Evolutionary conservation across 64 coral and sea anemone species (phyloP).

Genomic region (Stichodactyla helianthus): DNA sequence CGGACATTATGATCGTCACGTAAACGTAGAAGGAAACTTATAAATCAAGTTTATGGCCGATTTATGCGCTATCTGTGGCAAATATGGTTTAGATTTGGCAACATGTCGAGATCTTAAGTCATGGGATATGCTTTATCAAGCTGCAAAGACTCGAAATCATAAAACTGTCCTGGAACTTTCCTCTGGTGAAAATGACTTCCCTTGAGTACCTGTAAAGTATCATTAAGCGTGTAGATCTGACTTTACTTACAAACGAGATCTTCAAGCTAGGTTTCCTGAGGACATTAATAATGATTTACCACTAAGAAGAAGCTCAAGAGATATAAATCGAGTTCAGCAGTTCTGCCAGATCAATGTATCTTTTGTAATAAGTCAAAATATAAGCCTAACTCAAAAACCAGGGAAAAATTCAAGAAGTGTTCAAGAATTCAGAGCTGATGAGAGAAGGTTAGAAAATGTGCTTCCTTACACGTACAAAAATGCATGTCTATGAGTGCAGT

Average conservation of each 20-base stretch:
- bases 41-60: background rate
- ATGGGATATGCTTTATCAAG: constrained; percentile 30
- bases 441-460: constrained; percentile 44
- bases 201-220: constrained; percentile 49
- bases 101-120: constrained; percentile 39
- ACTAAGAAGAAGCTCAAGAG: background rate
- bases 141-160: constrained; percentile 21
- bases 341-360: constrained; percentile 31
- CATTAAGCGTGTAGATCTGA: constrained; percentile 48
- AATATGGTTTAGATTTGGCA: background rate
- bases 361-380: constrained; percentile 52
- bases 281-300: background rate
- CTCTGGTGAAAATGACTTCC: constrained; percentile 45
- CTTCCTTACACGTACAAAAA: constrained; percentile 13
- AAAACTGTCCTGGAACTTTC: constrained; percentile 31
- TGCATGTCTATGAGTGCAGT: constrained; percentile 44
- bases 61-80: background rate
- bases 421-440: constrained; percentile 52
- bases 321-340: background rate
- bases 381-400: constrained; percentile 12
- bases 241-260: constrained; percentile 61
- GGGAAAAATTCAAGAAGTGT: constrained; percentile 18
- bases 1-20: background rate
- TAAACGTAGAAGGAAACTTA: too few species aligned
- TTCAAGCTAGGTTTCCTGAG: background rate